Conservation (phyloP, 35 echinoderm and acorn worm species). For the Ptychodera flava region DNA sequence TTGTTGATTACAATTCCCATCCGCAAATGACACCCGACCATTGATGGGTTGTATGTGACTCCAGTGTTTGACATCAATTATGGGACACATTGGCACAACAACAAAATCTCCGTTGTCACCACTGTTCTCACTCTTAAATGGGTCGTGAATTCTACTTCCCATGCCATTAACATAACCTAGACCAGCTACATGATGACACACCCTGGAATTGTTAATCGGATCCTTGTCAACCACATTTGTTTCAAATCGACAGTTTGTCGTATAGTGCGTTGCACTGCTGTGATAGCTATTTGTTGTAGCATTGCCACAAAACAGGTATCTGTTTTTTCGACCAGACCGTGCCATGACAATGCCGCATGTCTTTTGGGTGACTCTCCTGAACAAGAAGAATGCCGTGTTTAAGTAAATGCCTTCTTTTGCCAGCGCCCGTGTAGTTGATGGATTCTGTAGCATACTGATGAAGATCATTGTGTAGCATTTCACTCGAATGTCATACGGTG, state of each 20-base stretch:
- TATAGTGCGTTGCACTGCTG: not conserved
- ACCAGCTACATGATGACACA: not conserved
- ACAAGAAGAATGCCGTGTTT: slow-evolving; percentile 13
- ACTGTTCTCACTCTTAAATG: not conserved
- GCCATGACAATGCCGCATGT: slow-evolving; percentile 1
- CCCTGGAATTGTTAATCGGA: not conserved
- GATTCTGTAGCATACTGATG: slow-evolving; percentile 17
- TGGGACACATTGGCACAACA: not conserved
- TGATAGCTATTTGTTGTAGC: too few relatives aligned
- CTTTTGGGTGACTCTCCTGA: not conserved
- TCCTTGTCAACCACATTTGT: not conserved
- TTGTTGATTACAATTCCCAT: not conserved
- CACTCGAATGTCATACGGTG: not conserved
- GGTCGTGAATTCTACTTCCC: not conserved
- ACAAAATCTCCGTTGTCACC: not conserved
- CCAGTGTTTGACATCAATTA: not conserved
- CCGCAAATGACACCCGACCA: not conserved
- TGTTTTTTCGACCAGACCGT: not conserved
- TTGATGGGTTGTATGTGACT: not conserved
- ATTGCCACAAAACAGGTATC: slow-evolving; percentile 10
- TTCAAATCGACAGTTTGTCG: not conserved
- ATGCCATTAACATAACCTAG: not conserved
- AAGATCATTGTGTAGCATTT: slow-evolving; percentile 7
- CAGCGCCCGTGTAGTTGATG: slow-evolving; percentile 1
- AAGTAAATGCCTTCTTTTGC: not conserved